Conservation (phyloP, 2,113 vertebrate species). For the Poicephalus gulielmi region DNA sequence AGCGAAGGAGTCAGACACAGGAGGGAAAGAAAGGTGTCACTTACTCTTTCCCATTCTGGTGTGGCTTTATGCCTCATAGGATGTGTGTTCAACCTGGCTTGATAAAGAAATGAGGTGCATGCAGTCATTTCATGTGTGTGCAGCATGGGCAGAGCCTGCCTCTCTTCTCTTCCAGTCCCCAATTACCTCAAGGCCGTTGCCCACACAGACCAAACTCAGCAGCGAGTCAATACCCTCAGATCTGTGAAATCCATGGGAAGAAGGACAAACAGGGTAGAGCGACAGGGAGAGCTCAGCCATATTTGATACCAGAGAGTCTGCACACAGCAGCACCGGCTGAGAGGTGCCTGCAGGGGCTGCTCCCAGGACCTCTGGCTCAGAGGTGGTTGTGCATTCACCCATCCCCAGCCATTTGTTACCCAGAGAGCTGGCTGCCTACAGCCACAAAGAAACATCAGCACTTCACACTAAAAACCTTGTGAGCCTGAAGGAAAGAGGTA, state of each 20-base stretch:
- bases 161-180: background rate
- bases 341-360: background rate
- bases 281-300: rapidly evolving
- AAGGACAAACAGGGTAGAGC: background rate
- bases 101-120: background rate
- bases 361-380: background rate
- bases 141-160: background rate
- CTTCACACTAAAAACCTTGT: background rate
- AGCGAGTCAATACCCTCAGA: background rate
- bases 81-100: background rate
- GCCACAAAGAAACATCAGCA: background rate
- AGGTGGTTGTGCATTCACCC: background rate
- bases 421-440: background rate
- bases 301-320: background rate
- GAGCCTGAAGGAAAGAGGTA: background rate
- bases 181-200: background rate
- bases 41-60: background rate
- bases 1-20: background rate
- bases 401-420: background rate
- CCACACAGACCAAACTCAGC: background rate
- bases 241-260: background rate
- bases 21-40: background rate
- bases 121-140: background rate
- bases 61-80: background rate
- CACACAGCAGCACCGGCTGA: rapidly evolving